These are phyloP conservation scores for Rattus norvegicus DNA, from an alignment of 2,113 vertebrate species.

Conservation along the genomic window DNA sequence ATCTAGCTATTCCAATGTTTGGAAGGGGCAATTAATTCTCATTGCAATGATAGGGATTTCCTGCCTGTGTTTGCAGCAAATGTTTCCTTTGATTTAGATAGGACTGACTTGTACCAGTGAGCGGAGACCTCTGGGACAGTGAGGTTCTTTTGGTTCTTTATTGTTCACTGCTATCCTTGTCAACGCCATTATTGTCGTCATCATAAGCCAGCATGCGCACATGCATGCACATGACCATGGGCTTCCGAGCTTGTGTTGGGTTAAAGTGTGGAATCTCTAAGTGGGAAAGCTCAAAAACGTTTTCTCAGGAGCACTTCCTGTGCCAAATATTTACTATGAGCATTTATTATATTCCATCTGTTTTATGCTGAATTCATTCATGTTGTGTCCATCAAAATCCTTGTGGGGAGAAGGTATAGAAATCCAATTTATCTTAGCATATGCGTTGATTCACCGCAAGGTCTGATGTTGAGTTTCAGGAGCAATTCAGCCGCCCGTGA, in stretches of 20 bases:
- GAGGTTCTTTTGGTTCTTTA: background rate
- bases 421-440: background rate
- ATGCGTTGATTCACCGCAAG: background rate
- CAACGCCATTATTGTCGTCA: background rate
- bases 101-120: background rate
- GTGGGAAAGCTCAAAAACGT: conserved; percentile 11
- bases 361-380: background rate
- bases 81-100: conserved; percentile 26
- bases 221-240: background rate
- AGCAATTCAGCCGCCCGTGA: background rate
- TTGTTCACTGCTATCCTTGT: background rate
- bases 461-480: background rate
- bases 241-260: conserved; percentile 47
- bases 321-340: conserved; percentile 53
- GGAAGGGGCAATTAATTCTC: background rate
- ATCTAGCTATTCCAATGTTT: background rate
- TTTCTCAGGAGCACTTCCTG: conserved; percentile 11
- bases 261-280: conserved; percentile 27
- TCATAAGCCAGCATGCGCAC: background rate
- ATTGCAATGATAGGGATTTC: background rate
- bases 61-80: background rate
- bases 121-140: background rate
- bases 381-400: background rate
- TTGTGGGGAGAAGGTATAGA: background rate
- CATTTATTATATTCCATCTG: conserved; percentile 20